Base-by-base conservation (phyloP, 2,888 invertebrate genomes). In the Lissonota sp. region DNA sequence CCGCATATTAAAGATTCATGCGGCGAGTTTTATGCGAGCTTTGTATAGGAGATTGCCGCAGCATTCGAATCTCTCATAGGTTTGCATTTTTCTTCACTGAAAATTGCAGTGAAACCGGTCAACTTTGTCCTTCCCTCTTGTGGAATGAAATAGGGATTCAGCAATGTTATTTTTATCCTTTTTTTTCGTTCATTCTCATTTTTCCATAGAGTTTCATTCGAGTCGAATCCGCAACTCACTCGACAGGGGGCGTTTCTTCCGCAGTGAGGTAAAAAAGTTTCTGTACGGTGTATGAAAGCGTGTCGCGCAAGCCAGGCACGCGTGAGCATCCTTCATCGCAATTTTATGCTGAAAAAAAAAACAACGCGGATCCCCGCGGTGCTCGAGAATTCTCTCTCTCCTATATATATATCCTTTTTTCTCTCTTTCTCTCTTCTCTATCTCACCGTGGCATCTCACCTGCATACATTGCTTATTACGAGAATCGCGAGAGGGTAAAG, bases 331-430 rank as follows among this genome's bases (percentile, higher is more conserved):
- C 63, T 80, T 72, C 72, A 76, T 77, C 63, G 77, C 63, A 44
- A 80, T 80, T 77, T 80, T 77, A 76, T 69, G 67, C 71, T 70
- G 67, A 63, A 76, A 71, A 70, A 69, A 62, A 72, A 73, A 53
- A 26, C 26, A 3, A 26, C 26, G 57, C 39, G 71, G 60, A 42
- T 67, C 66, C 72, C 76, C 67, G 80, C 62, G 26, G 71, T 57
- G 71, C 57, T 26, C 66, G 37, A 40, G 53, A 55, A 57, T 63
- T 72, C 62, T 51, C 42, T 6, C 26, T 60, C 26, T 16, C 37
- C 44, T 51, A 37, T 71, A 53, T 74, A 53, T 58, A 66, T 49
- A 58, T 53, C 3, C 14, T 14, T 12, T 14, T 53, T 4, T 53
- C 12, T 4, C 53, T n/a, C 53, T 53, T 12, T 53, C 12, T 53